phyloP scores from a whole-genome alignment of 2,888 invertebrate genomes.

The Synergus laeviventris region DNA sequence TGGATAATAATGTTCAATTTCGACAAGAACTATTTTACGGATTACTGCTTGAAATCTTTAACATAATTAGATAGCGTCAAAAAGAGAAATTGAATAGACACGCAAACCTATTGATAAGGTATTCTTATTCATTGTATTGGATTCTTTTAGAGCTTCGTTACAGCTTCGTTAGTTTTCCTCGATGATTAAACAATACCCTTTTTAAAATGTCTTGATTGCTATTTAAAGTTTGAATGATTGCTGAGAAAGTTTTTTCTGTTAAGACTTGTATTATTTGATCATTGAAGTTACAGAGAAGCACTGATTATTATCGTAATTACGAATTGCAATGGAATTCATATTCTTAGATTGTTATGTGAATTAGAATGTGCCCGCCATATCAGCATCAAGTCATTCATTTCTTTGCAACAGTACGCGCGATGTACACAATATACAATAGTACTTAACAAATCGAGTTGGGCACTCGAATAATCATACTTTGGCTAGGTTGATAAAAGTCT shows the following conservation, averaged over 20 bases:
- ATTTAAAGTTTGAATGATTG: not conserved
- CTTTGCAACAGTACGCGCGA: constrained; percentile 25
- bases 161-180: not conserved
- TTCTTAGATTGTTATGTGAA: constrained; percentile 18
- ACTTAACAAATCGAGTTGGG: constrained; percentile 33
- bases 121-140: constrained; percentile 30
- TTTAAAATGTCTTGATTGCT: not conserved
- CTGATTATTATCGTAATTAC: constrained; percentile 13
- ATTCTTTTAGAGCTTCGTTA: constrained; percentile 22
- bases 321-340: constrained; percentile 24
- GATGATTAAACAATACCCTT: constrained; percentile 23
- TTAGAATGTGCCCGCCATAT: constrained; percentile 20
- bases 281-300: constrained; percentile 10
- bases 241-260: not conserved
- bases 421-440: constrained; percentile 34
- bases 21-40: not conserved
- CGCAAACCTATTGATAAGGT: constrained; percentile 13
- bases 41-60: constrained; percentile 16
- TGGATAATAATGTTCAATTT: constrained; percentile 32
- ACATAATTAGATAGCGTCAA: constrained; percentile 23
- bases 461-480: constrained; percentile 62
- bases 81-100: constrained; percentile 24
- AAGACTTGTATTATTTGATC: constrained; percentile 17
- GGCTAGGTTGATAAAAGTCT: constrained; percentile 73
- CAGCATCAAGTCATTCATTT: constrained; percentile 14